A percentile compares a stretch with the other conserved stretches of the same genome.
Conservation (phyloP, 1,140 invertebrate species). For the Eumeta japonica region DNA sequence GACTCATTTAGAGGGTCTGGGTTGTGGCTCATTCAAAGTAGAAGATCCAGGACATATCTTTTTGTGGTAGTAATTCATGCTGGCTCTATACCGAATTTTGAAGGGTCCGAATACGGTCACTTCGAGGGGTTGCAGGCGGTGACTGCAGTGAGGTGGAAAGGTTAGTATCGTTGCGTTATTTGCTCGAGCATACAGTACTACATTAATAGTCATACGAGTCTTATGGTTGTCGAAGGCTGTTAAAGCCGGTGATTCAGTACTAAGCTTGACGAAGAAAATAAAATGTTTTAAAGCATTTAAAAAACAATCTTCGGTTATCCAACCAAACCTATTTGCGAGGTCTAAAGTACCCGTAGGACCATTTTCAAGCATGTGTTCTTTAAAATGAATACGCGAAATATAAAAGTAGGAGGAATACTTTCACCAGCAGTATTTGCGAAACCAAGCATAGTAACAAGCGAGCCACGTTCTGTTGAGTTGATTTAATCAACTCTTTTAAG, state of each 20-base stretch:
- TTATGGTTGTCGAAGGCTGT: constrained; percentile 4
- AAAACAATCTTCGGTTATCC: constrained; percentile 2
- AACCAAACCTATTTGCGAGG: background rate
- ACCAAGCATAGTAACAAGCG: constrained; percentile 11
- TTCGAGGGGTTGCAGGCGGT: constrained; percentile 48
- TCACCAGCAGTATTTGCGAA: constrained; percentile 10
- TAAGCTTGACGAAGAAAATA: background rate
- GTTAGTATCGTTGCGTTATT: constrained; percentile 24
- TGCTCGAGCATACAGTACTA: constrained; percentile 14
- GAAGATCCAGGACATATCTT: too few species aligned
- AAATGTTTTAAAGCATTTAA: background rate
- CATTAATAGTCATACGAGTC: constrained; percentile 12
- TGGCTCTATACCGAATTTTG: constrained; percentile 5
- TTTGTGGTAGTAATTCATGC: too few species aligned
- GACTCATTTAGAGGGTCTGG: too few species aligned
- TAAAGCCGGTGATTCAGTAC: background rate
- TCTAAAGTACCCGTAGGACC: background rate
- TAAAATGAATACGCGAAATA: constrained; percentile 15
- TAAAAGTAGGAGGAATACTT: too few species aligned
- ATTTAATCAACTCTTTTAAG: constrained; percentile 13
- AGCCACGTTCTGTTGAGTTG: constrained; percentile 14
- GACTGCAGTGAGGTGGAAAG: constrained; percentile 37
- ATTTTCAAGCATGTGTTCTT: constrained; percentile 10
- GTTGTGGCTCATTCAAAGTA: too few species aligned
- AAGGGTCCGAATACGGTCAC: constrained; percentile 22